Percentiles rank a stretch among this genome's conserved stretches.
phyloP scores from a whole-genome alignment of 1,140 invertebrate genomes.

The Drosophila leontia region DNA sequence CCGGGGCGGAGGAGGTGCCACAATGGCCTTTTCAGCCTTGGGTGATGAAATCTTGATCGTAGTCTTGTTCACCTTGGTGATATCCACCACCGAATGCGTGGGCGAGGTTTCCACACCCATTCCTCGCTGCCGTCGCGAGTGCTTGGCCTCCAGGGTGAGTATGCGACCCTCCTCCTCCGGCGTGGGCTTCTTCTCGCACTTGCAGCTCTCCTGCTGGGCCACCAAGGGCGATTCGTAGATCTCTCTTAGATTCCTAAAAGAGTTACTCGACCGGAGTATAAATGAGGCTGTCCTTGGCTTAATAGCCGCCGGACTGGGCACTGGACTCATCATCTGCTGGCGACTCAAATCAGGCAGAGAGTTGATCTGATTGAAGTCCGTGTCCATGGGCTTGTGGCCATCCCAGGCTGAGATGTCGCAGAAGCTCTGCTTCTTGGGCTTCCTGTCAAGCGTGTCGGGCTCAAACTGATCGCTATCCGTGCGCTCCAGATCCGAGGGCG shows the following conservation, averaged over 20 bases:
- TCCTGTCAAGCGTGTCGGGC: conserved; percentile 93
- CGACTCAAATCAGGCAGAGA: conserved; percentile 78
- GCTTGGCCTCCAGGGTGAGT: conserved; percentile 88
- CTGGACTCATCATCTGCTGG: conserved; percentile 20
- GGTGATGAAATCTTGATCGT: conserved; percentile 75
- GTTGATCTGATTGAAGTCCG: conserved; percentile 86
- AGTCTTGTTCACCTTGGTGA: conserved; percentile 64
- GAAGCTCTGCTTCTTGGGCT: conserved; percentile 88
- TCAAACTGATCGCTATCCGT: conserved; percentile 89
- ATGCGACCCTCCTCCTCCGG: conserved; percentile 86
- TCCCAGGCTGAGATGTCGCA: conserved; percentile 85
- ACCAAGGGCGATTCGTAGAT: conserved; percentile 89
- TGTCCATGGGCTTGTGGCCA: conserved; percentile 85
- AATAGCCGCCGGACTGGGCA: conserved; percentile 11
- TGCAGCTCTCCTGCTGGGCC: conserved; percentile 73
- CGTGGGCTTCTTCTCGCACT: conserved; percentile 48
- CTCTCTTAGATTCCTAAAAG: conserved; percentile 87
- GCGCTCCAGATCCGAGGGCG: conserved; percentile 77
- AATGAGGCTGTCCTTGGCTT: conserved; percentile 67
- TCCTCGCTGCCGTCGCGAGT: conserved; percentile 88
- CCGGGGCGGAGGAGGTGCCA: background rate
- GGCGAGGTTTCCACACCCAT: conserved; percentile 86
- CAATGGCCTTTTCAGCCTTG: conserved; percentile 41
- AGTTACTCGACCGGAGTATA: conserved; percentile 69
- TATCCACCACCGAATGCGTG: conserved; percentile 76